These are phyloP conservation scores for Microplitis demolitor DNA, from an alignment of 1,140 invertebrate genomes.

Conservation along the genomic window DNA sequence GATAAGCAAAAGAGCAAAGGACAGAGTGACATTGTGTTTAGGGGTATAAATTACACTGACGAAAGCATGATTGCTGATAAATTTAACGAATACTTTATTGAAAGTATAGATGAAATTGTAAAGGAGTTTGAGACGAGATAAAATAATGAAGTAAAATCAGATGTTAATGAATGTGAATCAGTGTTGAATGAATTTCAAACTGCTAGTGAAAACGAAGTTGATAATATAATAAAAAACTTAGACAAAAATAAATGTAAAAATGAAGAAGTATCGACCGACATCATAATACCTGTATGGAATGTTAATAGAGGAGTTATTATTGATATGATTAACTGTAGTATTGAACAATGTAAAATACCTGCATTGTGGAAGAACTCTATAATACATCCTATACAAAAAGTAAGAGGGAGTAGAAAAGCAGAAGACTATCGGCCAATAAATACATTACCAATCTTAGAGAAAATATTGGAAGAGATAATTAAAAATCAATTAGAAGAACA, in stretches of 20 bases:
- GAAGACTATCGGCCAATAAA: conserved; percentile 34
- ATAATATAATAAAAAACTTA: neutral
- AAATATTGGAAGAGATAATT: conserved; percentile 32
- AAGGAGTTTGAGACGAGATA: neutral
- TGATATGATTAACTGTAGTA: conserved; percentile 14
- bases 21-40: no score
- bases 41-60: no score
- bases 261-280: neutral
- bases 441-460: conserved; percentile 31
- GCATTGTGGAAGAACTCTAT: conserved; percentile 28
- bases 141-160: neutral
- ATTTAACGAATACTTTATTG: neutral
- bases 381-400: conserved; percentile 33
- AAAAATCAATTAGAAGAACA: conserved; percentile 26
- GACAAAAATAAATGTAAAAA: conserved; percentile 1
- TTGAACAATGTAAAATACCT: conserved; percentile 10
- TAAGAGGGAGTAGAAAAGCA: conserved; percentile 25
- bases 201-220: neutral
- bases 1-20: no score
- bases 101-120: neutral
- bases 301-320: neutral
- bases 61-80: neutral
- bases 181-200: neutral
- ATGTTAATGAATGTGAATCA: neutral
- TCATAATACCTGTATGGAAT: neutral